phyloP scores from a whole-genome alignment of 1,140 invertebrate genomes.

The honey bee (Apis mellifera) region DNA sequence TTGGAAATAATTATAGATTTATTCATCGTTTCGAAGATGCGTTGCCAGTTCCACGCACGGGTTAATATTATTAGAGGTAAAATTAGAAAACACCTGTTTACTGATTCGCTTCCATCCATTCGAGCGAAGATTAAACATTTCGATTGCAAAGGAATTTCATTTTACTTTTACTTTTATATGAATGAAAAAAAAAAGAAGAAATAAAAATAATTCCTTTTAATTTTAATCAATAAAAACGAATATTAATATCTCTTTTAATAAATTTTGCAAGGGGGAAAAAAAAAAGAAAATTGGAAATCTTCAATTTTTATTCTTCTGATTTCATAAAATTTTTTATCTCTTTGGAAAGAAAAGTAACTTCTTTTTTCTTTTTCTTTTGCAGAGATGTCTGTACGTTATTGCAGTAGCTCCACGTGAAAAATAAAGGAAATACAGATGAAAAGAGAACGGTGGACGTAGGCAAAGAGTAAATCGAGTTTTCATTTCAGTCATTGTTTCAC shows the following conservation, averaged over 20 bases:
- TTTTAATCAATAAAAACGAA: no score
- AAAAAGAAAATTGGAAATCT: not conserved
- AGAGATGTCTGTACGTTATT: not conserved
- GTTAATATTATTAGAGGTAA: not conserved
- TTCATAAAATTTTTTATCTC: not conserved
- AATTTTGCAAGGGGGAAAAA: no score
- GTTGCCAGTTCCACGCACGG: not conserved
- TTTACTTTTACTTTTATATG: no score
- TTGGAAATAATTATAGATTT: not conserved
- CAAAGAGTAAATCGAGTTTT: slow-evolving; percentile 19
- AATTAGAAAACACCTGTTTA: not conserved
- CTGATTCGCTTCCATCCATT: slow-evolving; percentile 18
- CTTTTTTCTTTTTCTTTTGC: no score
- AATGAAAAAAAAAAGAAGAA: no score
- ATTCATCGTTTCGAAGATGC: not conserved
- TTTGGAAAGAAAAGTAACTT: not conserved
- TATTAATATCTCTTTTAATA: no score
- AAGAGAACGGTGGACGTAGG: not conserved
- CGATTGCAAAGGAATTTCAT: no score
- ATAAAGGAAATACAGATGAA: not conserved
- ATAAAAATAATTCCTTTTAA: no score
- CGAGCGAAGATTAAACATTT: not conserved
- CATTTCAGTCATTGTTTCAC: slow-evolving; percentile 5
- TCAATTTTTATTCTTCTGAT: not conserved
- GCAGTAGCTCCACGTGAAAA: no score